These are phyloP conservation scores for Apostichopus californicus DNA, from an alignment of 35 echinoderm and acorn worm species.

Conservation along the genomic window DNA sequence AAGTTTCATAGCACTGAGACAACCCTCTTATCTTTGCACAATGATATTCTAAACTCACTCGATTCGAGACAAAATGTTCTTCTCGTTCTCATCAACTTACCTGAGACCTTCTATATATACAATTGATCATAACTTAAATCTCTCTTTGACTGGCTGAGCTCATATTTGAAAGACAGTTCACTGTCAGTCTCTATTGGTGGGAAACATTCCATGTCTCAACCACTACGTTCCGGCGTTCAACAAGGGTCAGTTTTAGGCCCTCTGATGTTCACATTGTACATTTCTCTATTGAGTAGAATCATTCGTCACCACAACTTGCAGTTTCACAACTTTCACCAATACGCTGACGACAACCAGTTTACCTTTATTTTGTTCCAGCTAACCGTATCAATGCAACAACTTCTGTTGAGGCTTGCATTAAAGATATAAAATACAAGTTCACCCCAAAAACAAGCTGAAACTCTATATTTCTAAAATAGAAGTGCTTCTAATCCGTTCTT, in stretches of 20 bases:
- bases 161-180: not conserved
- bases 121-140: not conserved
- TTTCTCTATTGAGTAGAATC: not conserved
- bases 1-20: conserved; percentile 38
- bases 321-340: not conserved
- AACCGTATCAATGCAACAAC: too few species aligned
- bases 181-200: not conserved
- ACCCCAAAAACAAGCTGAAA: too few species aligned
- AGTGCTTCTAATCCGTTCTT: too few species aligned
- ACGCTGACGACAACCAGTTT: not conserved
- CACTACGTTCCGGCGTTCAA: not conserved
- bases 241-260: not conserved
- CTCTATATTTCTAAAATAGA: too few species aligned
- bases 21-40: conserved; percentile 29
- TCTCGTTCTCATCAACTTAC: conserved; percentile 6
- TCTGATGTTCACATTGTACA: not conserved
- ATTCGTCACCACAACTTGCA: not conserved
- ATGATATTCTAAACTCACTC: conserved; percentile 23
- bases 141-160: not conserved
- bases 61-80: conserved; percentile 13
- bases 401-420: too few species aligned
- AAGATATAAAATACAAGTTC: too few species aligned
- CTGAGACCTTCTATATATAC: not conserved
- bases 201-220: too few species aligned
- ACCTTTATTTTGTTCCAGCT: not conserved